Conservation (phyloP, 2,888 invertebrate genomes). For the Thyatira batis region DNA sequence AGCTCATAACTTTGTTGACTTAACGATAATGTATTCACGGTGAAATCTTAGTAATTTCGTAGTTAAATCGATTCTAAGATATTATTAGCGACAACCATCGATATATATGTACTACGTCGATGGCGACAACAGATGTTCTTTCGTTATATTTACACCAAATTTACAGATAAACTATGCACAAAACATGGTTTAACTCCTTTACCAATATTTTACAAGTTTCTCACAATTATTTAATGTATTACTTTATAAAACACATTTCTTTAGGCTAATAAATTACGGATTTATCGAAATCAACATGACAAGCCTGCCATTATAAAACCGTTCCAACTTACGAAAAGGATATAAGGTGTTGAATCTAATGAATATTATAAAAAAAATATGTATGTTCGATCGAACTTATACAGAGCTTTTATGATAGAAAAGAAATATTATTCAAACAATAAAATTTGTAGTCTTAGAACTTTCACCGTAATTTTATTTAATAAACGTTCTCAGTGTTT, state of each 20-base stretch:
- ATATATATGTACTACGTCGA: no score
- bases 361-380: no score
- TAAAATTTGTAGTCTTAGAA: no score
- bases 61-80: constrained; percentile 70
- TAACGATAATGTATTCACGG: constrained; percentile 64
- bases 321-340: no score
- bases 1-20: constrained; percentile 73
- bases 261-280: constrained; percentile 43
- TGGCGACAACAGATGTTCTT: constrained; percentile 30
- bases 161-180: neutral
- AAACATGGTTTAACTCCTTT: neutral
- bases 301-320: constrained; percentile 64
- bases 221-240: neutral
- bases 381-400: no score
- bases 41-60: constrained; percentile 59
- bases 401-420: no score
- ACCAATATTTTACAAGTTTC: neutral
- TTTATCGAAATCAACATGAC: constrained; percentile 64
- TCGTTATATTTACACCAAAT: constrained; percentile 1
- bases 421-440: no score
- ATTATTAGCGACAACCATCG: constrained; percentile 45
- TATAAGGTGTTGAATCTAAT: no score
- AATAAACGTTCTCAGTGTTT: no score
- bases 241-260: constrained; percentile 18
- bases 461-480: no score